A percentile compares a stretch with the other conserved stretches of the same genome.
Evolutionary conservation across 2,113 vertebrate genomes (phyloP).

Genomic region (Bambusicola thoracicus): DNA sequence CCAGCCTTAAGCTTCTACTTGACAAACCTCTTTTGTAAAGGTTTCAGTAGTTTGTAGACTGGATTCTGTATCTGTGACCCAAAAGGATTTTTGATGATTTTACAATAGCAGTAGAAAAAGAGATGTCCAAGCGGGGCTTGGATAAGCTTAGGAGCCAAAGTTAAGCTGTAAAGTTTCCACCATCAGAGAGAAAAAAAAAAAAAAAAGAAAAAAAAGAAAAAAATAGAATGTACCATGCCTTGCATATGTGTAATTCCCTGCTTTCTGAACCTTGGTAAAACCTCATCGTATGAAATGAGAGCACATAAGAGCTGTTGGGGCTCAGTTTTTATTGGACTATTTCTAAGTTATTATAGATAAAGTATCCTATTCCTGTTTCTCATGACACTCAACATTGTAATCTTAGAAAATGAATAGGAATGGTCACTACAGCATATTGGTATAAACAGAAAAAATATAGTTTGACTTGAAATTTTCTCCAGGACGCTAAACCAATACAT

Average conservation of each 20-base stretch:
- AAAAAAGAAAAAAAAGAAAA: neutral
- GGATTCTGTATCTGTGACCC: neutral
- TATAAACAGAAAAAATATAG: neutral
- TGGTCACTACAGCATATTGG: neutral
- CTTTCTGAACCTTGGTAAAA: neutral
- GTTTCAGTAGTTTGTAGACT: neutral
- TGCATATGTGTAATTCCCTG: neutral
- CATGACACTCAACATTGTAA: neutral
- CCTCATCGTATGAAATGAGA: neutral
- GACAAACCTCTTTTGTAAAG: neutral
- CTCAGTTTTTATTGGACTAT: neutral
- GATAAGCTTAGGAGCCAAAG: neutral
- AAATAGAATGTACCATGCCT: neutral
- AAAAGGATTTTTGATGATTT: neutral
- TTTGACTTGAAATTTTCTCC: neutral
- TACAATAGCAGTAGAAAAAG: neutral
- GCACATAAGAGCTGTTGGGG: neutral
- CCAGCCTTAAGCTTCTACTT: neutral
- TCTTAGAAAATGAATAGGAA: neutral
- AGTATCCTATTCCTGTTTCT: neutral
- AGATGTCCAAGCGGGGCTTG: neutral
- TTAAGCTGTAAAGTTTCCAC: neutral
- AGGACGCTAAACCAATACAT: neutral
- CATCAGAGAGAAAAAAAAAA: neutral
- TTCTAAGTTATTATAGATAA: neutral